Evolutionary conservation across 2,113 vertebrate genomes (phyloP).

Genomic region (Antechinus stuartii): DNA sequence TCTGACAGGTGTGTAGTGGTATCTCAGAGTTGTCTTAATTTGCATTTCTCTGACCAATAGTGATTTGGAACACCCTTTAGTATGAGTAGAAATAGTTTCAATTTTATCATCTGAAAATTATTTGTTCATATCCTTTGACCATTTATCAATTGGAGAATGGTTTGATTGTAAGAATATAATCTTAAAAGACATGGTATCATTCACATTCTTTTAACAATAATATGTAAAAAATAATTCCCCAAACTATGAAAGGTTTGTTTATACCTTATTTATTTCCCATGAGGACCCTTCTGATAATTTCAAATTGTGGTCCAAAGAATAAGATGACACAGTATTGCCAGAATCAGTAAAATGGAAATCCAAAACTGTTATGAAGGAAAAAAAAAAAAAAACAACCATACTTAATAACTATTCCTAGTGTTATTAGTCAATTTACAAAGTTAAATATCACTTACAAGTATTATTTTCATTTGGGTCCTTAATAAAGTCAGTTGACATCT

Average conservation of each 20-base stretch:
- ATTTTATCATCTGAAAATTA: too few species aligned
- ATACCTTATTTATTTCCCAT: constrained; percentile 74
- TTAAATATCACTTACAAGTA: constrained; percentile 63
- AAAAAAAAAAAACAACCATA: rapidly evolving
- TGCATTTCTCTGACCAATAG: too few species aligned
- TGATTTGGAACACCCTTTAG: too few species aligned
- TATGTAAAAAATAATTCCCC: background rate
- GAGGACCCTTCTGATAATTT: constrained; percentile 55
- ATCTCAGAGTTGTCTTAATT: too few species aligned
- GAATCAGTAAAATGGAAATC: constrained; percentile 16
- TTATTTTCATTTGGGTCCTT: constrained; percentile 23
- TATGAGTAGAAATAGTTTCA: too few species aligned
- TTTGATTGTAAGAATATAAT: background rate
- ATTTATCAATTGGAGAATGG: too few species aligned
- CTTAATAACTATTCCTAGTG: background rate
- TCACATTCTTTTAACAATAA: background rate
- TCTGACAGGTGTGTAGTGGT: too few species aligned
- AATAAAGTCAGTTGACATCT: background rate
- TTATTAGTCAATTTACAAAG: constrained; percentile 34
- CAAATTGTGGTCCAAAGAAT: constrained; percentile 24
- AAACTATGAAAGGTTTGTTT: background rate
- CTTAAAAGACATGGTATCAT: background rate
- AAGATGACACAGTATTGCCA: background rate
- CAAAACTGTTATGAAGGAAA: constrained; percentile 6
- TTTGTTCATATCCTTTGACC: too few species aligned